Base-by-base conservation (phyloP, 2,113 vertebrate genomes). In the Irena cyanogastra region DNA sequence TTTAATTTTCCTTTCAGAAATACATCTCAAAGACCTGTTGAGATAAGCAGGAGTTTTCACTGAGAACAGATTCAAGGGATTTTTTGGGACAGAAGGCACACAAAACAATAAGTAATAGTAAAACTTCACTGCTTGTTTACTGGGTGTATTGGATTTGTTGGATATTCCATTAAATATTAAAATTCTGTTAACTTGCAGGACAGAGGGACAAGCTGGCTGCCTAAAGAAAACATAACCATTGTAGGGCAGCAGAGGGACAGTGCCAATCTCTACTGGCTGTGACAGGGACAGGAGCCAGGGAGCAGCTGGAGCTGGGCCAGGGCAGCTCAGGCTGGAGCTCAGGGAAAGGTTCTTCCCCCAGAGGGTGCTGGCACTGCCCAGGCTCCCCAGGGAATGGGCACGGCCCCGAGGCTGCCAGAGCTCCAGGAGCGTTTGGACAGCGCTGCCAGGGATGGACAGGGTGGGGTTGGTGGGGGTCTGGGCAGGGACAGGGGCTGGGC, bases 261-360 rank as follows among this genome's bases (percentile, higher is more conserved):
- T 33, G 0, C 45, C 1, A 0, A 8, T 12, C 9, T 60, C 13
- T 75, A 35, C 50, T 65, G 12, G 0, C n/a, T 52, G 37, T 1
- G 42, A 4, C 71, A 50, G 71, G 16, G 44, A 21, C 44, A 76
- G 71, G 1, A 30, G 3, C 52, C 71, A 66, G 52, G 44, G 52
- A 16, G 8, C 0, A 1, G 44, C 71, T 76, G 61, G 52, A 24
- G 37, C 37, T 86, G 44, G 6, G 44, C 4, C 83, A 76, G 60
- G 60, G 70, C 41, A 66, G 71, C 3, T 50, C 31, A 68, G 61
- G 52, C 45, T 64, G 75, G 3, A 78, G 37, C 1, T 3, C 37
- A 78, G 75, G 75, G 59, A 2, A 52, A 63, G 75, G 75, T 10
- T 63, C 75, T 52, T 52, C 45, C 59, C 59, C 75, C 59, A n/a